A percentile compares a stretch with the other conserved stretches of the same genome.
Conservation (phyloP, 2,888 invertebrate species). For the Anodontia alba region DNA sequence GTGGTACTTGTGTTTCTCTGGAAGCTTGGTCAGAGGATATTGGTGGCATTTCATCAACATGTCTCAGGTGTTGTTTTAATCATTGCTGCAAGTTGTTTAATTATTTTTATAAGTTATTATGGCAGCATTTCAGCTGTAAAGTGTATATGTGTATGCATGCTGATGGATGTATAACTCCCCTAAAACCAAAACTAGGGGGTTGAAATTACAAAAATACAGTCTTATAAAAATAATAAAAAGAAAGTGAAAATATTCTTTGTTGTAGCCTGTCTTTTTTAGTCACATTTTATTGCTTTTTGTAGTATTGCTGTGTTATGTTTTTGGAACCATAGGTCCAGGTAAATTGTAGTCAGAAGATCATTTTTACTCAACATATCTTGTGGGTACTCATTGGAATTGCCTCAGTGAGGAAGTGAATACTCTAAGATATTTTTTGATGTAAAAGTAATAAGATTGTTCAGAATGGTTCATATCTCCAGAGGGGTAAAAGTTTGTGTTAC, state of each 20-base stretch:
- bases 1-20: too few relatives aligned
- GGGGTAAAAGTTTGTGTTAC: neutral
- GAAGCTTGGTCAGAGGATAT: too few relatives aligned
- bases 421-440: neutral
- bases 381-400: too few relatives aligned
- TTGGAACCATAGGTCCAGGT: neutral
- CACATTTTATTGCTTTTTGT: neutral
- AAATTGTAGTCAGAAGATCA: neutral
- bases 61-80: too few relatives aligned
- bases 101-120: constrained; percentile 5
- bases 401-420: neutral
- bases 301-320: neutral
- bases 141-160: constrained; percentile 10
- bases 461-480: neutral
- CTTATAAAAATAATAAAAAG: constrained; percentile 14
- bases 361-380: neutral
- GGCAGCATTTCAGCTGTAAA: neutral
- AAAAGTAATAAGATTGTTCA: neutral
- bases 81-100: neutral
- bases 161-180: neutral
- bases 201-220: constrained; percentile 16
- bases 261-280: constrained; percentile 14
- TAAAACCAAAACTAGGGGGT: neutral
- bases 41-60: too few relatives aligned
- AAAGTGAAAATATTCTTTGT: constrained; percentile 2